These are phyloP conservation scores for Hermatobates lingyangjiaoensis DNA, from an alignment of 1,140 invertebrate species.

Conservation along the genomic window DNA sequence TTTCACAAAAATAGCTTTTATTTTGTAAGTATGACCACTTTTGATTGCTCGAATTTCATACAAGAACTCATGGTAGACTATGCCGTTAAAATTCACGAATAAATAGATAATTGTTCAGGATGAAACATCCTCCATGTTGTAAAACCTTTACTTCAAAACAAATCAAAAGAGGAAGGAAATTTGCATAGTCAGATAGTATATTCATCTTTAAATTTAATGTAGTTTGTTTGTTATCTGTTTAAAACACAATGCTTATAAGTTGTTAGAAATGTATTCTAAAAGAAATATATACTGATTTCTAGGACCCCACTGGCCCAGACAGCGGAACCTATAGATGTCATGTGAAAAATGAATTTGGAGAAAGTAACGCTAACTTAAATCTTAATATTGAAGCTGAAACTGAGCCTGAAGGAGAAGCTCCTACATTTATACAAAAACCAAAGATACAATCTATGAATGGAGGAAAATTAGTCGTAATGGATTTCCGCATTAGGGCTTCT, in stretches of 20 bases:
- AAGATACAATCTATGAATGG: conserved; percentile 82
- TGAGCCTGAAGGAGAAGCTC: conserved; percentile 80
- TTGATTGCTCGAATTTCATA: too few species aligned
- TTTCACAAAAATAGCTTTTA: too few species aligned
- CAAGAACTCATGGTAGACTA: too few species aligned
- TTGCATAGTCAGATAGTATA: too few species aligned
- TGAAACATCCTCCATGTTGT: too few species aligned
- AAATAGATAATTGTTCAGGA: too few species aligned
- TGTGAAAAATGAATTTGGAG: conserved; percentile 89
- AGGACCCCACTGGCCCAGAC: conserved; percentile 86
- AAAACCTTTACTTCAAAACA: too few species aligned
- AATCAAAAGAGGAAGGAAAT: too few species aligned
- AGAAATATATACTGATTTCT: conserved; percentile 20
- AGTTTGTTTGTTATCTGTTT: too few species aligned
- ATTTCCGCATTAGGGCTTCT: conserved; percentile 84
- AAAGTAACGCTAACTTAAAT: conserved; percentile 95
- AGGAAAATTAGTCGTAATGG: conserved; percentile 93
- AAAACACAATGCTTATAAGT: background rate
- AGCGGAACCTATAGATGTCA: conserved; percentile 94
- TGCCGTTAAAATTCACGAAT: too few species aligned
- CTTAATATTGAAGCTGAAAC: conserved; percentile 91
- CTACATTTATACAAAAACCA: conserved; percentile 96
- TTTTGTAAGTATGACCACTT: too few species aligned
- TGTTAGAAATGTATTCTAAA: background rate
- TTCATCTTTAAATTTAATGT: too few species aligned